Base-by-base conservation (phyloP, 1,140 invertebrate genomes). In the Magallana ariakensis region DNA sequence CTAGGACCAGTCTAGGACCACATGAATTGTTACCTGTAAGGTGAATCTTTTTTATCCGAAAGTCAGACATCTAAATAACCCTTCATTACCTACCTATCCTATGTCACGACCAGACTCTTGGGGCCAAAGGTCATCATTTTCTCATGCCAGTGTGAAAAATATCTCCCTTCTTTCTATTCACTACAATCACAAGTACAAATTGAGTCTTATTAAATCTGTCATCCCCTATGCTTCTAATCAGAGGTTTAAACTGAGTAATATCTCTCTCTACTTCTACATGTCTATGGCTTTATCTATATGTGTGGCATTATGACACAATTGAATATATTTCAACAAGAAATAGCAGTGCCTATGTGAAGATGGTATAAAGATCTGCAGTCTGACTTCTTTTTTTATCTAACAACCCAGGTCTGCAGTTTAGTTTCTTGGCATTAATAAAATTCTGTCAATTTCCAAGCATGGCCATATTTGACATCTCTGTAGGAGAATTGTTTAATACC, bases 11-110 rank as follows among this genome's bases (percentile, higher is more conserved):
- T 26, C 66, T 70, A 70, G 7, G 22, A 22, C 19, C 26, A 26
- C 26, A 70, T 70, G 26, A 70, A 70, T 70, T 70, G 66, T 70
- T 70, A 70, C 66, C 66, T 70, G 66, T 8, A 70, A 46, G 22
- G 66, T 10, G 1, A 11, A 46, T 22, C 66, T 70, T 13, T 70
- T 70, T 70, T 70, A 70, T 26, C 19, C 33, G 66, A 70, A 19
- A 70, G 19, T 70, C 66, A 11, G 19, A 26, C 11, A 22, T 26
- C 33, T 70, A 70, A 70, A 70, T 70, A 70, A 70, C 66, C 66
- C 66, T 26, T 26, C 33, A 70, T 70, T 70, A 70, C 19, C 66
- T 70, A 70, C 66, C 19, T 70, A 70, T 70, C 19, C 66, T 26
- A 26, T 70, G 22, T 19, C 6, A 13, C 5, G 66, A 9, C 33